Evolutionary conservation across 2,113 vertebrate species (phyloP), one percentile per base, ranked within the genome.

Genomic region (Merops nubicus): DNA sequence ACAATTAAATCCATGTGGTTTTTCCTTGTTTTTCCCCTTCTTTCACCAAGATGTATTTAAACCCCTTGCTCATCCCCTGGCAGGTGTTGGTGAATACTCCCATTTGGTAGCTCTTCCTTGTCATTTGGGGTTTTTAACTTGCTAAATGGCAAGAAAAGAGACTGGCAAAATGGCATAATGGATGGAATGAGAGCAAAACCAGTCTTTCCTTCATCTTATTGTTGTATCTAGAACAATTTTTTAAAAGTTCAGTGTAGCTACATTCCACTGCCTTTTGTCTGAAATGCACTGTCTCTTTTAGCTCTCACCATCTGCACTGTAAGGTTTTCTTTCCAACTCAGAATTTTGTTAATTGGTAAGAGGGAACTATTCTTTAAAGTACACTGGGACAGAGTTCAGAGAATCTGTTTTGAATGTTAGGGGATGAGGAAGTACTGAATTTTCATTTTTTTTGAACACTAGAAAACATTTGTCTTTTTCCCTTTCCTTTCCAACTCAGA

Each of bases 131-230:
- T 33, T 48, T 56, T 73, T 73, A 73, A 80, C 20, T 80, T 1
- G 0, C 36, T 33, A 45, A 28, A 68, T 43, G 47, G 54, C 23
- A 78, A 53, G 40, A 42, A 25, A 47, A 59, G 31, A 34, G 62
- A 12, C 21, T 19, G 75, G 13, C 4, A 42, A 26, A 69, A 8
- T 42, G 34, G 22, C 29, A 9, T 31, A 38, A 54, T 0, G 0
- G 23, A 31, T 7, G 3, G 0, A 25, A 29, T 6, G 2, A 69
- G 79, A 65, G 12, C 16, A 72, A 78, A 78, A 51, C 20, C 11
- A 16, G 7, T 26, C 5, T 42, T 92, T 47, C 21, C 33, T 78
- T 74, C 19, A 4, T 67, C 56, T 19, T 85, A 1, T 5, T 70
- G 15, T 50, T 47, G 5, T 50, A 42, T 15, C 38, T 68, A 34